Conservation (phyloP, 2,888 invertebrate species). For the Atrina japonica region DNA sequence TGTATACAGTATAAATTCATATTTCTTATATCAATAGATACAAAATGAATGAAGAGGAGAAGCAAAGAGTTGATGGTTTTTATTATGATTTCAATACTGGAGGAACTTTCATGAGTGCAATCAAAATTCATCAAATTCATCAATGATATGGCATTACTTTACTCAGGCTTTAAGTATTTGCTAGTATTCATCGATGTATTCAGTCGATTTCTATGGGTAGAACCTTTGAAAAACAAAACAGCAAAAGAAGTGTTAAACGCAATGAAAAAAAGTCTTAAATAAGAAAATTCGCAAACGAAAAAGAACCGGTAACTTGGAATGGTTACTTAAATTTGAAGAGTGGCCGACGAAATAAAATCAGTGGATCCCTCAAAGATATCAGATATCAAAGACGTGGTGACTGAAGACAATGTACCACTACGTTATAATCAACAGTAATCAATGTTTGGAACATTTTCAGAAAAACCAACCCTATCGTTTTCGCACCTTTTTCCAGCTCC, state of each 20-base stretch:
- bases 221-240: conserved; percentile 18
- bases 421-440: conserved; percentile 14
- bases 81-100: too few relatives aligned
- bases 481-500: too few relatives aligned
- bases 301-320: conserved; percentile 1
- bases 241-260: conserved; percentile 2
- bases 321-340: conserved; percentile 14
- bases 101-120: conserved; percentile 11
- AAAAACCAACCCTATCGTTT: conserved; percentile 11
- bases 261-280: conserved; percentile 19
- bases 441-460: conserved; percentile 11
- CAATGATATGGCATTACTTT: conserved; percentile 17
- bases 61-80: too few relatives aligned
- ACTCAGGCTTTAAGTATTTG: conserved; percentile 18
- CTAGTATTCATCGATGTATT: too few relatives aligned
- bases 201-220: too few relatives aligned
- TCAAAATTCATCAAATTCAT: conserved; percentile 30
- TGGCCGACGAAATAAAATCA: conserved; percentile 23
- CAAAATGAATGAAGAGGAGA: too few relatives aligned
- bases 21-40: too few relatives aligned
- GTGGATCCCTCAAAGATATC: conserved; percentile 11
- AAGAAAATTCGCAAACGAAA: conserved; percentile 18
- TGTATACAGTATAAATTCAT: too few relatives aligned
- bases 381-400: background rate
- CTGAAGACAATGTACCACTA: conserved; percentile 3